A percentile compares a stretch with the other conserved stretches of the same genome.
phyloP scores from a whole-genome alignment of 2,113 vertebrate genomes.

The Epinephelus moara region DNA sequence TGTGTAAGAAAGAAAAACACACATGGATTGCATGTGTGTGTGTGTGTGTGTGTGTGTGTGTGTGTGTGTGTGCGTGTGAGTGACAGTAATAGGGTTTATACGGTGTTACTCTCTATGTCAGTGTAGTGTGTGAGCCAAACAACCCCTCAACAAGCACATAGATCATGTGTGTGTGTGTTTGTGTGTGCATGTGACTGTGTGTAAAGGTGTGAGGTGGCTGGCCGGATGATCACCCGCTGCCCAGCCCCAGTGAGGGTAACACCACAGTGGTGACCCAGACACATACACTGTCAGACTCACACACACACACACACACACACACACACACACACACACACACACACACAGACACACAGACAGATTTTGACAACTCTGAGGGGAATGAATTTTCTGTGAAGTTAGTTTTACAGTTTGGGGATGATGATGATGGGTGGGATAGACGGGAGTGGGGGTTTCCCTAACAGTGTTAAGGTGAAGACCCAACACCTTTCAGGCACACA shows the following conservation, averaged over 20 bases:
- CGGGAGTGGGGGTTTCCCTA: constrained; percentile 51
- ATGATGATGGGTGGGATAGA: constrained; percentile 28
- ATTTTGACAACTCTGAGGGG: constrained; percentile 42
- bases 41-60: constrained; percentile 5
- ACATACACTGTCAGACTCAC: constrained; percentile 35
- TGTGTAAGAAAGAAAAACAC: constrained; percentile 57
- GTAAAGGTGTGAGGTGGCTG: constrained; percentile 91
- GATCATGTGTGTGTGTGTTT: constrained; percentile 43
- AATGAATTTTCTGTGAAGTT: constrained; percentile 52
- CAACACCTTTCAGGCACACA: constrained; percentile 43
- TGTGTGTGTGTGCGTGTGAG: constrained; percentile 5
- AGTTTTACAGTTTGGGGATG: constrained; percentile 56
- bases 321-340: constrained; percentile 2
- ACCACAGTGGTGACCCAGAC: constrained; percentile 73
- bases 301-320: neutral
- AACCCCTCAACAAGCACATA: constrained; percentile 42
- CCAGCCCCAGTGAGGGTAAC: constrained; percentile 80
- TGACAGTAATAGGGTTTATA: constrained; percentile 39
- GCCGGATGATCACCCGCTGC: constrained; percentile 87
- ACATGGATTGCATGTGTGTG: neutral
- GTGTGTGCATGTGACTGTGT: neutral
- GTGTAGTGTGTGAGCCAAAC: constrained; percentile 36
- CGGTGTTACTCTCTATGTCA: constrained; percentile 27
- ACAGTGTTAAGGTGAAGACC: constrained; percentile 65
- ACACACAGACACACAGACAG: constrained; percentile 2